These are phyloP conservation scores for Mastacembelus armatus DNA, from an alignment of 2,797 vertebrate species.

Conservation along the genomic window DNA sequence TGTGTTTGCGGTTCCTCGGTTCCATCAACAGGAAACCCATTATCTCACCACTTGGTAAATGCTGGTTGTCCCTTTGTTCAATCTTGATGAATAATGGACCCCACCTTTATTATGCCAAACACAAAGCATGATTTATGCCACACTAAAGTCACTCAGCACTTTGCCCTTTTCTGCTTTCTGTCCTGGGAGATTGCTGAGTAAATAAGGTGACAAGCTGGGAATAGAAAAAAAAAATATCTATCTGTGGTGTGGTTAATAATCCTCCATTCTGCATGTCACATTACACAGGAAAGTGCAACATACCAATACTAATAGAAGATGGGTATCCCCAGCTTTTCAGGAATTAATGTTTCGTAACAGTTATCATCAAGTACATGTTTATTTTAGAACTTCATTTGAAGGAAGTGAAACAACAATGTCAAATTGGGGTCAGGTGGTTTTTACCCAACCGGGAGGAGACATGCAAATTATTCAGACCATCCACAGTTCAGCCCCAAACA, in stretches of 20 bases:
- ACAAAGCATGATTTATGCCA: slow-evolving; percentile 68
- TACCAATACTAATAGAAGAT: neutral
- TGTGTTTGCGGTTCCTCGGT: slow-evolving; percentile 28
- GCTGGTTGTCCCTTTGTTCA: slow-evolving; percentile 55
- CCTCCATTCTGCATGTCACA: slow-evolving; percentile 30
- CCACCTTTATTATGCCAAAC: slow-evolving; percentile 66
- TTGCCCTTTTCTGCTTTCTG: slow-evolving; percentile 61
- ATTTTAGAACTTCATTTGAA: neutral
- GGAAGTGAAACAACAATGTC: neutral
- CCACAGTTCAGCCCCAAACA: slow-evolving; percentile 7
- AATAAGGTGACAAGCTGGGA: slow-evolving; percentile 45
- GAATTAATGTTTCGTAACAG: neutral
- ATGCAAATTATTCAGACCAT: slow-evolving; percentile 18
- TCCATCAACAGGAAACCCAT: slow-evolving; percentile 62
- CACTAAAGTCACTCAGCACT: slow-evolving; percentile 56
- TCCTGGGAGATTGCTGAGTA: slow-evolving; percentile 41
- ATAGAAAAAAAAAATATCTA: slow-evolving; percentile 48
- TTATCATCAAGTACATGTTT: neutral
- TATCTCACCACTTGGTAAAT: slow-evolving; percentile 57
- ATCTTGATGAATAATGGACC: slow-evolving; percentile 67
- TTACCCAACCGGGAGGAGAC: neutral
- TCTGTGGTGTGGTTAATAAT: slow-evolving; percentile 32
- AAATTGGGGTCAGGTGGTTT: slow-evolving; percentile 12
- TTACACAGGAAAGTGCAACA: slow-evolving; percentile 3
- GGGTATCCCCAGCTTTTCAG: neutral